These are phyloP conservation scores for Benthosema pterotum DNA, from an alignment of 2,797 vertebrate genomes.

Conservation along the genomic window DNA sequence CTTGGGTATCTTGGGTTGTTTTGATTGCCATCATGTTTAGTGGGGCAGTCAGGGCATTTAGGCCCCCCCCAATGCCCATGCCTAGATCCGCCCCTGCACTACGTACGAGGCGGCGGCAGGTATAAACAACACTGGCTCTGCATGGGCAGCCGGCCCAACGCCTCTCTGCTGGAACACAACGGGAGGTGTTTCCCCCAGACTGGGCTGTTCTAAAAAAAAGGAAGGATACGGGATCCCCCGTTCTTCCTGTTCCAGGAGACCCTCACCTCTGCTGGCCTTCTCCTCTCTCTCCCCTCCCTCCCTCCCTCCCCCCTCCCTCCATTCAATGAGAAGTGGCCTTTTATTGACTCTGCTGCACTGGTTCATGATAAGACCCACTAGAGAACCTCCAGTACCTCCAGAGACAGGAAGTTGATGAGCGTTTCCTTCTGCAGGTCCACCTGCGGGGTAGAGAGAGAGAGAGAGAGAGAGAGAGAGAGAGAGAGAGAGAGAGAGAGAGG, in stretches of 20 bases:
- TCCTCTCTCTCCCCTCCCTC: constrained; percentile 42
- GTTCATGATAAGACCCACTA: constrained; percentile 49
- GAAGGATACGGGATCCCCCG: constrained; percentile 74
- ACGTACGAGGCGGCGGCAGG: constrained; percentile 5
- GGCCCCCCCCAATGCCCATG: too few species aligned
- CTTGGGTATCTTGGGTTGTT: too few species aligned
- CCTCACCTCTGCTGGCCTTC: constrained; percentile 48
- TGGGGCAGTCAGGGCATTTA: too few species aligned
- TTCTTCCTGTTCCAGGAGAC: constrained; percentile 62
- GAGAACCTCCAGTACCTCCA: constrained; percentile 85
- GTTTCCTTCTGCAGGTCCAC: constrained; percentile 96
- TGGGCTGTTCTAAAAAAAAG: constrained; percentile 32
- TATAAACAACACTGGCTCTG: neutral
- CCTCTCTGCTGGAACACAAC: constrained; percentile 35
- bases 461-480: too few species aligned
- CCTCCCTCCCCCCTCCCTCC: constrained; percentile 9
- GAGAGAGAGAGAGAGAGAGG: too few species aligned
- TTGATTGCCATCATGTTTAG: too few species aligned
- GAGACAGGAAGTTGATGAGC: constrained; percentile 90
- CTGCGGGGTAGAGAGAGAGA: constrained; percentile 79
- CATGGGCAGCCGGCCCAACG: constrained; percentile 18
- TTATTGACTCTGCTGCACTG: constrained; percentile 66
- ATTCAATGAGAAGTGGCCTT: constrained; percentile 40
- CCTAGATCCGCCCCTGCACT: too few species aligned
- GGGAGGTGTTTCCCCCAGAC: constrained; percentile 60